These are phyloP conservation scores for Urocynchramus pylzowi DNA, from an alignment of 2,113 vertebrate genomes.

Conservation along the genomic window DNA sequence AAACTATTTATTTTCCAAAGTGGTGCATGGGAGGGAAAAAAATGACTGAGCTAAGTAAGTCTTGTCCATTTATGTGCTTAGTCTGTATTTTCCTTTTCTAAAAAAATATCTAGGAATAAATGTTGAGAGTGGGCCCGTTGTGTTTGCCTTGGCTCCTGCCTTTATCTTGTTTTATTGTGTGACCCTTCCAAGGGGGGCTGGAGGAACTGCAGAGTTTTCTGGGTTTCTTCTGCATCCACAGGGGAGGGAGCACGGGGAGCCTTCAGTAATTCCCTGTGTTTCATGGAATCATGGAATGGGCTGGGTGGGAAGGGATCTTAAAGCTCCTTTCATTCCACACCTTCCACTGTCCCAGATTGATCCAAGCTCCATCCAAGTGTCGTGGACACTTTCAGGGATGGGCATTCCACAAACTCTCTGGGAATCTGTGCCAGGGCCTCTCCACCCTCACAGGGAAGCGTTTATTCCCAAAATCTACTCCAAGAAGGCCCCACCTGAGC, in stretches of 20 bases:
- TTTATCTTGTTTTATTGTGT: conserved; percentile 45
- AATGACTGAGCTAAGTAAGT: conserved; percentile 62
- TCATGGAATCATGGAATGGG: not conserved
- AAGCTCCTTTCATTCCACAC: not conserved
- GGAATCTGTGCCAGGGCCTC: not conserved
- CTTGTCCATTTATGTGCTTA: conserved; percentile 22
- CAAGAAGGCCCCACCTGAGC: not conserved
- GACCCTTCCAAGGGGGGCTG: not conserved
- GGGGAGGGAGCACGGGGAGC: accelerated
- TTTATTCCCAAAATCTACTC: not conserved
- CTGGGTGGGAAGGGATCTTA: not conserved
- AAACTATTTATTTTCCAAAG: conserved; percentile 60
- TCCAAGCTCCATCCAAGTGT: not conserved
- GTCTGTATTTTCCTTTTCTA: conserved; percentile 49
- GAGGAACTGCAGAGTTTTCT: not conserved
- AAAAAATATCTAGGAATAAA: conserved; percentile 1
- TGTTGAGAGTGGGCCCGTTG: not conserved
- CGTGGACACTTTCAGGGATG: not conserved
- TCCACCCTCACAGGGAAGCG: not conserved
- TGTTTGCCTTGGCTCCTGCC: conserved; percentile 12
- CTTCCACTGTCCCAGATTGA: accelerated
- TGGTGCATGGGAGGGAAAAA: conserved; percentile 28
- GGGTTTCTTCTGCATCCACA: not conserved
- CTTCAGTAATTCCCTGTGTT: not conserved
- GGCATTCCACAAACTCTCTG: not conserved